Evolutionary conservation across 2,113 vertebrate species (phyloP).

Genomic region (Leiothrix lutea): DNA sequence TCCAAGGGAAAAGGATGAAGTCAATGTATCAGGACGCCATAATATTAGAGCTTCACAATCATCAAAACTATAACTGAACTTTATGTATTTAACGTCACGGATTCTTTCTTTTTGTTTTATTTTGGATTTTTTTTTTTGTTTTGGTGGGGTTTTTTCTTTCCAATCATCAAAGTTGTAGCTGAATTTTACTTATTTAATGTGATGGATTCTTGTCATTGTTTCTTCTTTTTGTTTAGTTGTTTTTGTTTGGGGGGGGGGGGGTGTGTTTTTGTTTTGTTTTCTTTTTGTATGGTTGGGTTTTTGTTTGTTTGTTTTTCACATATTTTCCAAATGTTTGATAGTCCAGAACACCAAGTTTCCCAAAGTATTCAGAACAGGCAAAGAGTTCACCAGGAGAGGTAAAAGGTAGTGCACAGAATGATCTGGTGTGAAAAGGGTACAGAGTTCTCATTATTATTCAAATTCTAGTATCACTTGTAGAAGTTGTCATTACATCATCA

Average conservation of each 20-base stretch:
- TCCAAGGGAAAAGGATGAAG: background rate
- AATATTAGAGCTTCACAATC: background rate
- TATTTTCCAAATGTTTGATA: background rate
- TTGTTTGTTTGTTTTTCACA: background rate
- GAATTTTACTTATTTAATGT: background rate
- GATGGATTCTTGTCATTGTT: background rate
- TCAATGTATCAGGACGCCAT: background rate
- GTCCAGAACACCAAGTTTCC: background rate
- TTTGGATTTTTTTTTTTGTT: no score
- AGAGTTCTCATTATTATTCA: background rate
- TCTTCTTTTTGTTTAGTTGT: background rate
- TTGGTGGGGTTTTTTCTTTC: background rate
- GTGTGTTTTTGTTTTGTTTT: background rate
- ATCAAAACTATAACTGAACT: background rate
- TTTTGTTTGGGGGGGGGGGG: background rate
- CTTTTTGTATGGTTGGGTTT: background rate
- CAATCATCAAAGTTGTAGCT: background rate
- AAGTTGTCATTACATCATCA: background rate
- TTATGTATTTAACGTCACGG: background rate
- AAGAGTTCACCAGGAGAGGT: background rate
- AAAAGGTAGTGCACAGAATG: background rate
- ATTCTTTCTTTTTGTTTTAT: background rate
- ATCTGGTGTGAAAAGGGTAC: background rate
- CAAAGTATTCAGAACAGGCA: background rate
- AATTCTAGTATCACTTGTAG: background rate